phyloP scores from a whole-genome alignment of 1,140 invertebrate genomes.

The Cydia strobilella region DNA sequence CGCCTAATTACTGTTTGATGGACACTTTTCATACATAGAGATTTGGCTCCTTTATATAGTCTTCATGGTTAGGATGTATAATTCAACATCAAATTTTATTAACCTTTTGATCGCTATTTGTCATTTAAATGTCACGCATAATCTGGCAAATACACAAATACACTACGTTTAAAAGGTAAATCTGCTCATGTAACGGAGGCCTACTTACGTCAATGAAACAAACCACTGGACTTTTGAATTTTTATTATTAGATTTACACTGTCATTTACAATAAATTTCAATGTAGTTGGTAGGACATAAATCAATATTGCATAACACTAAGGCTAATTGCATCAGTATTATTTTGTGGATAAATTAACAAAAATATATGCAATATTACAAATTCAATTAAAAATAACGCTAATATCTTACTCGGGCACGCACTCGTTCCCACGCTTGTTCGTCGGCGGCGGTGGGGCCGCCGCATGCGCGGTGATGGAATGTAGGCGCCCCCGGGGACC shows the following conservation, averaged over 20 bases:
- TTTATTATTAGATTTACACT: conserved; percentile 80
- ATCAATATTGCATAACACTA: conserved; percentile 80
- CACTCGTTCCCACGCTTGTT: conserved; percentile 50
- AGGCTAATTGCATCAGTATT: conserved; percentile 77
- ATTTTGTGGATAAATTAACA: conserved; percentile 76
- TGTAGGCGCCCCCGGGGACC: conserved; percentile 22
- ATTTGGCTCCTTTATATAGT: too few species aligned
- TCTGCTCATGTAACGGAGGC: background rate
- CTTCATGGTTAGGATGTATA: too few species aligned
- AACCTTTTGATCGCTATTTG: background rate
- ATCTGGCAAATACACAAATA: too few species aligned
- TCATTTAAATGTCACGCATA: too few species aligned
- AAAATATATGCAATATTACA: conserved; percentile 79
- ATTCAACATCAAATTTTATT: background rate
- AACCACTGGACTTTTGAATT: conserved; percentile 73
- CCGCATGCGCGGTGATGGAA: background rate
- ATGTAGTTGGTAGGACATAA: conserved; percentile 79
- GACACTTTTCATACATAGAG: too few species aligned
- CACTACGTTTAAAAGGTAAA: too few species aligned
- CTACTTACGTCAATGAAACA: conserved; percentile 44
- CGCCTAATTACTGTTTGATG: too few species aligned
- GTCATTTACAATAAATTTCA: conserved; percentile 80
- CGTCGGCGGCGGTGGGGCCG: background rate
- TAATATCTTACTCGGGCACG: conserved; percentile 79
- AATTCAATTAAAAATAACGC: conserved; percentile 78